phyloP scores from a whole-genome alignment of 2,888 invertebrate genomes.

The Pheosia gnoma region DNA sequence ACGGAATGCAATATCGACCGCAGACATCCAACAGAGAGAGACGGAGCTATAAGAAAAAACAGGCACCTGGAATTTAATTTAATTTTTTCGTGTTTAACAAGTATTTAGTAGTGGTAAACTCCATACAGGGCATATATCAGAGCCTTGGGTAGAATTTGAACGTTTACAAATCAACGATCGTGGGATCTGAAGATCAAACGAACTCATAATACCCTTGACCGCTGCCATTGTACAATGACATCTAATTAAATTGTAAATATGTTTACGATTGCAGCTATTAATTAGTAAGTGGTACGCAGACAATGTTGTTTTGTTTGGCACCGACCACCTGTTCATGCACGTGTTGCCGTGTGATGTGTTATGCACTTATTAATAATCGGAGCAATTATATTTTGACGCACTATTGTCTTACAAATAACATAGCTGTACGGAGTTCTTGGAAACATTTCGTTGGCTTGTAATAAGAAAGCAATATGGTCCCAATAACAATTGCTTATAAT shows the following conservation, averaged over 20 bases:
- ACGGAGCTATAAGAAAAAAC: no score
- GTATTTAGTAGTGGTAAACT: no score
- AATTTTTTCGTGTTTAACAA: no score
- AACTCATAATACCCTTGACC: neutral
- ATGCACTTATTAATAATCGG: conserved; percentile 14
- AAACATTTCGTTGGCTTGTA: neutral
- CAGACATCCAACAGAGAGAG: no score
- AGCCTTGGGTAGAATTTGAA: no score
- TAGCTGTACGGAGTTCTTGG: neutral
- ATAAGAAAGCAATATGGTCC: no score
- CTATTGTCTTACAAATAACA: conserved; percentile 9
- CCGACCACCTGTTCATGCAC: conserved; percentile 13
- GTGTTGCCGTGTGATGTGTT: conserved; percentile 11
- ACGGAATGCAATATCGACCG: no score
- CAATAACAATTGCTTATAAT: no score
- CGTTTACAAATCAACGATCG: no score
- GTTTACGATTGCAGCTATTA: conserved; percentile 28
- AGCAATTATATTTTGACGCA: conserved; percentile 11
- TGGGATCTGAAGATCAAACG: neutral
- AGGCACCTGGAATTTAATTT: no score
- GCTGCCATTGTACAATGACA: neutral
- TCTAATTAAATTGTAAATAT: conserved; percentile 12
- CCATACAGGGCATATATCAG: no score
- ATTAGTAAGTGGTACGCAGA: conserved; percentile 28
- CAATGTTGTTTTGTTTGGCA: conserved; percentile 26